A percentile compares a stretch with the other conserved stretches of the same genome.
Evolutionary conservation across 1,140 invertebrate genomes (phyloP).

Genomic region (Ceratosolen solmsi): DNA sequence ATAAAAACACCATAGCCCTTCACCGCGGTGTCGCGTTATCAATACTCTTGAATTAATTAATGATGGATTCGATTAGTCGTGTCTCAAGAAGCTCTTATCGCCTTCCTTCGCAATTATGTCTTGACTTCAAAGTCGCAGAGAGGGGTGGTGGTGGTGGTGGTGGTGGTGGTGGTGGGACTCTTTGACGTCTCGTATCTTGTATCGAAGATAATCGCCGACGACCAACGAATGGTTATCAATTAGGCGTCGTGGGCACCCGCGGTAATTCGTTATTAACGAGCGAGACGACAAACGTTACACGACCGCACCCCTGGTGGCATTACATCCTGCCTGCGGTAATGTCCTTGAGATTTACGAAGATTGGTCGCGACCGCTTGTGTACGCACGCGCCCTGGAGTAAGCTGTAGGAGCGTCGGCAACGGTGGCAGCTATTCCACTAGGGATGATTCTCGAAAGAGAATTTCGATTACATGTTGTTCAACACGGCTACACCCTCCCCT

Average conservation of each 20-base stretch:
- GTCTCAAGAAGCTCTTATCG: background rate
- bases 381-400: background rate
- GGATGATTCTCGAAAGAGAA: conserved; percentile 43
- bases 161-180: no score
- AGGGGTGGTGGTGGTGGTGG: no score
- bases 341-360: conserved; percentile 16
- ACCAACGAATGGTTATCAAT: background rate
- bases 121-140: no score
- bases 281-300: background rate
- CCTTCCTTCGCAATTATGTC: no score
- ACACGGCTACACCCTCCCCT: background rate
- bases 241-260: background rate
- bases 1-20: no score
- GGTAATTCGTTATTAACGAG: conserved; percentile 10
- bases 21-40: no score
- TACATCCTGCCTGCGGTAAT: background rate
- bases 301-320: background rate
- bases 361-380: background rate
- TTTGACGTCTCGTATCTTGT: background rate
- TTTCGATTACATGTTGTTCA: conserved; percentile 40
- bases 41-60: background rate
- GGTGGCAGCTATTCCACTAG: background rate
- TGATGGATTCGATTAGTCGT: background rate
- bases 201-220: background rate
- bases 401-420: background rate